These are phyloP conservation scores for Sarcophaga peregrina DNA, from an alignment of 1,140 invertebrate genomes.

Conservation along the genomic window DNA sequence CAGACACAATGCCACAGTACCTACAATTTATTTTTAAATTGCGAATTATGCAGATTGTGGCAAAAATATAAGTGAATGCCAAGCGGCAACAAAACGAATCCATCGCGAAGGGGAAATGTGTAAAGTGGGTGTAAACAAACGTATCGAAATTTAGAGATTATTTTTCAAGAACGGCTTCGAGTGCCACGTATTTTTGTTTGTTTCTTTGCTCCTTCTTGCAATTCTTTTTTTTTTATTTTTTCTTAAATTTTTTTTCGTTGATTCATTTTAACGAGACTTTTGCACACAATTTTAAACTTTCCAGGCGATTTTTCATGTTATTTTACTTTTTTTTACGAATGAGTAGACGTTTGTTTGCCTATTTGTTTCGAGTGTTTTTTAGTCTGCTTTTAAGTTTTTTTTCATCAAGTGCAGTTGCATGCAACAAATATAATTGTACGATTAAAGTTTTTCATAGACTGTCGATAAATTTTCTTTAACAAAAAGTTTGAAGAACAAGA, in stretches of 20 bases:
- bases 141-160: not conserved
- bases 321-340: not conserved
- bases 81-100: not conserved
- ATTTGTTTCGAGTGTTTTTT: not conserved
- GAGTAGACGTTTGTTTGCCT: not conserved
- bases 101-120: not conserved
- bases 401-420: conserved; percentile 14
- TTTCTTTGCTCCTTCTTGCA: not conserved
- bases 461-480: not conserved
- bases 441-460: not conserved
- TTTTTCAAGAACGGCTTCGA: not conserved
- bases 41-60: not conserved
- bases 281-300: conserved; percentile 19
- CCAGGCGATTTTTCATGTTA: not conserved
- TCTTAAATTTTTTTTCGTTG: not conserved
- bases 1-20: too few species aligned
- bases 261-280: conserved; percentile 15
- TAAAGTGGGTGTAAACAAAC: conserved; percentile 21
- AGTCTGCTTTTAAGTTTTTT: conserved; percentile 1
- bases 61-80: not conserved
- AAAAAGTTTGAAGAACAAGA: not conserved
- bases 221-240: not conserved
- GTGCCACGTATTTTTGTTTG: not conserved
- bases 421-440: conserved; percentile 21
- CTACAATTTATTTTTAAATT: not conserved